phyloP scores from a whole-genome alignment of 1,140 invertebrate genomes.

The Nephotettix cincticeps region DNA sequence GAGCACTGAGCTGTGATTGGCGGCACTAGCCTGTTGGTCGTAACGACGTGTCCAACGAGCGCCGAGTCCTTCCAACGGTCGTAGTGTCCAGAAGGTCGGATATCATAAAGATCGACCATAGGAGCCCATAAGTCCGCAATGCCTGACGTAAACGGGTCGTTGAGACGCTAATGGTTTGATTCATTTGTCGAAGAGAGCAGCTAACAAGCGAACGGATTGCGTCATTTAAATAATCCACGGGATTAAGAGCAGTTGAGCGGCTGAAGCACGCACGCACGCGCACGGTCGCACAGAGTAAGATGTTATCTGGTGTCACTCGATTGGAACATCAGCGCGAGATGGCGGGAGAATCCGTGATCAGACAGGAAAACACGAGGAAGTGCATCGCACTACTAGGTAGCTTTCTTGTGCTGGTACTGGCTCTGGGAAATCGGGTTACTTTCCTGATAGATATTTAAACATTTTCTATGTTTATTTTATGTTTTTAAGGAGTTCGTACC shows the following conservation, averaged over 20 bases:
- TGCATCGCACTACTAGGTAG: no score
- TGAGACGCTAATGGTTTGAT: slow-evolving; percentile 12
- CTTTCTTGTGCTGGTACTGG: no score
- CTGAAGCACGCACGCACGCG: background rate
- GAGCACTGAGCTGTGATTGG: no score
- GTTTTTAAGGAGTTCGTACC: no score
- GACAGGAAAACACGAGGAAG: background rate
- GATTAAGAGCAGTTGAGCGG: background rate
- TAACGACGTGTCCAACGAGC: no score
- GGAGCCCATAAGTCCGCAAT: background rate
- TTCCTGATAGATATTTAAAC: no score
- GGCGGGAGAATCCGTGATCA: background rate
- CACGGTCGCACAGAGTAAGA: background rate
- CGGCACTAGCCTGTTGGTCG: no score
- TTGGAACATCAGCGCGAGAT: background rate
- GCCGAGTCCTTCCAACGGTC: no score
- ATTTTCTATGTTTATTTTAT: no score
- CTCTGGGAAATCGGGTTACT: no score
- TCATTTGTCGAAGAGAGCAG: slow-evolving; percentile 7
- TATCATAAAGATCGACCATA: no score
- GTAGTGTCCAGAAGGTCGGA: no score
- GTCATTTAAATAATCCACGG: slow-evolving; percentile 14
- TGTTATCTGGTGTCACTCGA: background rate
- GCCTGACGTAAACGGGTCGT: background rate
- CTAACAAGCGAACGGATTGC: slow-evolving; percentile 8